Evolutionary conservation across 2,888 invertebrate species (phyloP).

Genomic region (Eupithecia exiguata): DNA sequence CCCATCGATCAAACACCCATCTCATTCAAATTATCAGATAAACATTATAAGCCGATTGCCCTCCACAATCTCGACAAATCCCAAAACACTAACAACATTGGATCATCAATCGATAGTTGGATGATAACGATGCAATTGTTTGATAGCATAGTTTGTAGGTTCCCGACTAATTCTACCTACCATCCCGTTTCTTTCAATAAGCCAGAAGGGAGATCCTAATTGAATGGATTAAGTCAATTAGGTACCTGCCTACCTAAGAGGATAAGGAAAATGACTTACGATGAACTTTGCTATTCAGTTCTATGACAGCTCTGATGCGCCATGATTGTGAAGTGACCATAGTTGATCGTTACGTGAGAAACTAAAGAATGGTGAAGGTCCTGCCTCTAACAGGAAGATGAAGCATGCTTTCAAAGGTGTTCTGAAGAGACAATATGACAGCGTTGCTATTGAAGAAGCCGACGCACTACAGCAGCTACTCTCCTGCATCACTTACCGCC

Average conservation of each 20-base stretch:
- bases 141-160: conserved; percentile 10
- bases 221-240: conserved; percentile 11
- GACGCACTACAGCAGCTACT: conserved; percentile 70
- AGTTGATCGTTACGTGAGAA: conserved; percentile 22
- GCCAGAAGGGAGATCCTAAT: conserved; percentile 8
- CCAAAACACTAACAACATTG: conserved; percentile 49
- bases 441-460: conserved; percentile 72
- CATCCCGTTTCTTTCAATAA: conserved; percentile 9
- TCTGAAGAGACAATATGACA: conserved; percentile 46
- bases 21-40: conserved; percentile 69
- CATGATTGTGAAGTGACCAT: conserved; percentile 10
- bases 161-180: neutral
- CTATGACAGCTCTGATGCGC: conserved; percentile 5
- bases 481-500: conserved; percentile 79
- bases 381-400: conserved; percentile 41
- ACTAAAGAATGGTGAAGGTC: conserved; percentile 39
- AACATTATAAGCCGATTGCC: conserved; percentile 61
- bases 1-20: conserved; percentile 65
- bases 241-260: neutral
- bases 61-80: conserved; percentile 62
- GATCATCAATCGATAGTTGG: conserved; percentile 42
- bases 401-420: conserved; percentile 55
- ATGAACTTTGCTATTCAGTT: conserved; percentile 8
- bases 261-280: conserved; percentile 10
- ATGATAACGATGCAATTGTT: conserved; percentile 31